Evolutionary conservation across 1,140 invertebrate genomes (phyloP), one percentile per base, ranked within the genome.

Genomic region (Ruditapes philippinarum): DNA sequence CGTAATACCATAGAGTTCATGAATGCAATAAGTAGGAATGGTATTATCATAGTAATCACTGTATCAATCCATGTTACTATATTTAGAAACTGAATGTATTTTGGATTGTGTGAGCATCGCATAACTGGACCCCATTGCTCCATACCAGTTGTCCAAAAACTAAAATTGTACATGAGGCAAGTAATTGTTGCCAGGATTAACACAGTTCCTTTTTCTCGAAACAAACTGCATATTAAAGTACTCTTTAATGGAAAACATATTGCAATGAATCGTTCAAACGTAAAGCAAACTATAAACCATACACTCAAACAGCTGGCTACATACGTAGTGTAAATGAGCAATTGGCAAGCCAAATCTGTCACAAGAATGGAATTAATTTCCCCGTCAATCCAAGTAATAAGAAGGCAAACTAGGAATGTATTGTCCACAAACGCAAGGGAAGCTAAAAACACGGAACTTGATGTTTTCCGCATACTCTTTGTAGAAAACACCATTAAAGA

Each of bases 1-100:
- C 36, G 42, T 0, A 87, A 17, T 17, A 89, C 74, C 19, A 70
- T 42, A 14, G 42, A 19, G 45, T 97, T 97, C 96, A 97, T 96
- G 57, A 96, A 93, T 60, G 96, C 94, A 79, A 97, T 97, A 14
- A 96, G 92, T 0, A 96, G 92, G 1, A 97, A 92, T 0, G 97
- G 97, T 0, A 95, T 93, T 38, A 97, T 95, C 7, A 97, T 93
- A 25, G 96, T 97, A 0, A 95, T 93, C 33, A 97, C 93, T 74
- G 95, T 96, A 92, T 97, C 97, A 31, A 96, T 91, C 51, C 96
- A 96, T 89, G 95, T 97, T 84, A 97, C 95, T 51, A 96, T 95
- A 31, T 95, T 93, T 96, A 97, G 96, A 0, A 95, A 95, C 0
- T 93, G 31, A 25, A 68, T 42, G 45, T 89, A 87, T 31, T 88